Percentiles rank a stretch among this genome's conserved stretches.
These are phyloP conservation scores for Drosophila falleni DNA, from an alignment of 2,888 invertebrate genomes.

Conservation along the genomic window DNA sequence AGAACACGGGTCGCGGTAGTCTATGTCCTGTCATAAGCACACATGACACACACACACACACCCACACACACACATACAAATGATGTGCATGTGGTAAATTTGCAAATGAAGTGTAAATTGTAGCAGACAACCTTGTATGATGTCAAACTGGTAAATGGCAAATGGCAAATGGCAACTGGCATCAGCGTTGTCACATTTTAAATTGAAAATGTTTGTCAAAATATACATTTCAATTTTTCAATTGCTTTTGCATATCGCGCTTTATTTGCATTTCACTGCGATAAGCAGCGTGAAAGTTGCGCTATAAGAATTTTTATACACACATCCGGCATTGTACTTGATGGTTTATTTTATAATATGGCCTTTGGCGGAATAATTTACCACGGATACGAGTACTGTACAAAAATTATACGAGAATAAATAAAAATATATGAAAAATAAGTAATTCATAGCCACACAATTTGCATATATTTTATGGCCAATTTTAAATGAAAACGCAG, in stretches of 20 bases:
- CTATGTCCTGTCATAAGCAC: constrained; percentile 49
- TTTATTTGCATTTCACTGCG: constrained; percentile 44
- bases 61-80: not conserved
- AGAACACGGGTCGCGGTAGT: constrained; percentile 62
- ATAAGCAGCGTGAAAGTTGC: constrained; percentile 40
- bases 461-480: constrained; percentile 71
- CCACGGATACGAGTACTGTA: constrained; percentile 6
- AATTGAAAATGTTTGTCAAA: constrained; percentile 76
- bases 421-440: constrained; percentile 18
- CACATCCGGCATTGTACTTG: constrained; percentile 1
- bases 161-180: constrained; percentile 38
- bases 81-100: constrained; percentile 37
- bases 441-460: constrained; percentile 34
- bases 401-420: constrained; percentile 16
- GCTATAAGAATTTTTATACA: not conserved
- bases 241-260: constrained; percentile 25
- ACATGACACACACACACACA: constrained; percentile 19
- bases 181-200: constrained; percentile 65
- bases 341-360: constrained; percentile 24
- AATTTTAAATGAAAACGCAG: constrained; percentile 66
- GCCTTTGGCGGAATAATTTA: constrained; percentile 14
- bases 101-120: constrained; percentile 55
- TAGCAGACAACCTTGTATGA: constrained; percentile 16
- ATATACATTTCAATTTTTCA: constrained; percentile 27
- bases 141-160: constrained; percentile 36